Conservation (phyloP, 2,113 vertebrate species). For the Tursiops truncatus region DNA sequence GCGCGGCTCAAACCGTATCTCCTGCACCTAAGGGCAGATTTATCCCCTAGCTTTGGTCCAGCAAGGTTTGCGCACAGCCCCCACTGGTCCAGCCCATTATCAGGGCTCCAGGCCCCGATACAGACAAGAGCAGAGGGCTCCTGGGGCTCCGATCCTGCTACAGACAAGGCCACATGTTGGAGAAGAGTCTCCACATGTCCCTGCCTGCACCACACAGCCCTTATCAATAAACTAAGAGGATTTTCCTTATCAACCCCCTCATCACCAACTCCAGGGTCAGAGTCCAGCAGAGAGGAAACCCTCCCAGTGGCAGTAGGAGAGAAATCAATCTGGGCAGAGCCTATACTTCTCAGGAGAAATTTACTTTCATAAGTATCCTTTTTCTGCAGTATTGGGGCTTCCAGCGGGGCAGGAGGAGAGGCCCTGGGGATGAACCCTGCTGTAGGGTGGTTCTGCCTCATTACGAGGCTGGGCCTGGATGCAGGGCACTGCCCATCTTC, state of each 20-base stretch:
- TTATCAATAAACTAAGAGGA: neutral
- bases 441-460: rapidly evolving
- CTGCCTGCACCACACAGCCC: rapidly evolving
- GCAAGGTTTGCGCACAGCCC: rapidly evolving
- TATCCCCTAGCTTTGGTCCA: rapidly evolving
- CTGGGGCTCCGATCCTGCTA: rapidly evolving
- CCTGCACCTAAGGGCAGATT: rapidly evolving
- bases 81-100: rapidly evolving
- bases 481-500: rapidly evolving
- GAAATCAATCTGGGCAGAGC: too few relatives aligned
- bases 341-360: rapidly evolving
- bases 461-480: rapidly evolving
- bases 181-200: rapidly evolving
- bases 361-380: neutral
- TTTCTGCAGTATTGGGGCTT: neutral
- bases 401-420: rapidly evolving
- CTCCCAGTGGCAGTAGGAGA: neutral
- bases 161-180: rapidly evolving
- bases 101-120: neutral
- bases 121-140: too few relatives aligned
- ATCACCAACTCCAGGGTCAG: neutral
- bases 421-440: rapidly evolving
- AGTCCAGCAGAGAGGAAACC: neutral
- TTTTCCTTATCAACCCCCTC: neutral
- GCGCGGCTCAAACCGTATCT: rapidly evolving